Evolutionary conservation across 1,140 invertebrate genomes (phyloP).

Genomic region (Diachasmimorpha longicaudata): DNA sequence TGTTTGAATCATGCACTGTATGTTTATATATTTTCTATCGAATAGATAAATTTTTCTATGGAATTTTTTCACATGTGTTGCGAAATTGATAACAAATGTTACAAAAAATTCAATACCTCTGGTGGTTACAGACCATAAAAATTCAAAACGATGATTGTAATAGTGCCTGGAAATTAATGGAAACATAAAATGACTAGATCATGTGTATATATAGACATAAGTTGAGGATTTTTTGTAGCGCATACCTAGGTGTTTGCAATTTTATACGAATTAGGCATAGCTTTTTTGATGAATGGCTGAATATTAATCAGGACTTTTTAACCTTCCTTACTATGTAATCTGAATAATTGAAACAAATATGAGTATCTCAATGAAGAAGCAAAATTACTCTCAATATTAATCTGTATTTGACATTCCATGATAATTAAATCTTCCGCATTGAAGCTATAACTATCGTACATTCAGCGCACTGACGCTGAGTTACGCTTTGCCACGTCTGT

Average conservation of each 20-base stretch:
- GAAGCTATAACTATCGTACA: not conserved
- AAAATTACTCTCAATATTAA: not conserved
- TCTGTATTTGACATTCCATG: not conserved
- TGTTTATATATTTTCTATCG: too few relatives aligned
- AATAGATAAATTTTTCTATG: not conserved
- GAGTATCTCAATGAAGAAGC: not conserved
- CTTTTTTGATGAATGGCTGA: not conserved
- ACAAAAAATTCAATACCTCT: conserved; percentile 3
- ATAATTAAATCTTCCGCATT: not conserved
- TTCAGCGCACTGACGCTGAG: not conserved
- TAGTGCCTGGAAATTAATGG: conserved; percentile 9
- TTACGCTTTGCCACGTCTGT: not conserved
- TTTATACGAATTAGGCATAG: conserved; percentile 13
- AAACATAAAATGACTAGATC: conserved; percentile 22
- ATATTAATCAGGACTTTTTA: not conserved
- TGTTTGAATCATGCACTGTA: too few relatives aligned
- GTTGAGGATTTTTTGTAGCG: not conserved
- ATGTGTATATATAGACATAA: conserved; percentile 29
- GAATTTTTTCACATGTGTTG: too few relatives aligned
- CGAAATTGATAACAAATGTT: not conserved
- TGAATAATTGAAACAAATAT: not conserved
- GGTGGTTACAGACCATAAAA: not conserved
- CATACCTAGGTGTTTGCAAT: conserved; percentile 6
- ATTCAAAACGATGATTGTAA: conserved; percentile 10
- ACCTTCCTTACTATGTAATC: not conserved